phyloP scores from a whole-genome alignment of 2,888 invertebrate species.

The Sycophila texana region DNA sequence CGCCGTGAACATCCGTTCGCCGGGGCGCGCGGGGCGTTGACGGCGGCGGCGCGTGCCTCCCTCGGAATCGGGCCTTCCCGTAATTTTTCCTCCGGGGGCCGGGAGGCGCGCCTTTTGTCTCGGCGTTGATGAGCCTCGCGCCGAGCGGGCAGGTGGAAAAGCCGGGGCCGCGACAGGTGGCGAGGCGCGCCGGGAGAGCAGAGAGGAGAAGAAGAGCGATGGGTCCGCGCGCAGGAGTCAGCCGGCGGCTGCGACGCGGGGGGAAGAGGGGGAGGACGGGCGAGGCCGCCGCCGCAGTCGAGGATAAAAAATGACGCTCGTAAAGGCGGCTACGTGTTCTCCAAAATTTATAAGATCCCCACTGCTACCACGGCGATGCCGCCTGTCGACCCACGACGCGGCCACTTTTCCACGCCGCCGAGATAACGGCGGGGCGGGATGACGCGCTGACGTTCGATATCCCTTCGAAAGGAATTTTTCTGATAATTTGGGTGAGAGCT shows the following conservation, averaged over 20 bases:
- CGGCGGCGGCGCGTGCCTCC: slow-evolving; percentile 20
- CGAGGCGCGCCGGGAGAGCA: slow-evolving; percentile 39
- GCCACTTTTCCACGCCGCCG: slow-evolving; percentile 23
- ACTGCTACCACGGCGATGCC: not conserved
- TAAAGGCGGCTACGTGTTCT: slow-evolving; percentile 52
- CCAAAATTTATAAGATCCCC: slow-evolving; percentile 54
- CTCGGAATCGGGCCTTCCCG: slow-evolving; percentile 18
- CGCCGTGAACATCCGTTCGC: not conserved
- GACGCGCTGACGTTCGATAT: not conserved
- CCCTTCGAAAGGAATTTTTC: not conserved
- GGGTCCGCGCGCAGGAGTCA: not conserved
- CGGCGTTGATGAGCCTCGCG: slow-evolving; percentile 24
- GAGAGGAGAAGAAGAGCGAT: slow-evolving; percentile 41
- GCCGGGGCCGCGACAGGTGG: slow-evolving; percentile 62
- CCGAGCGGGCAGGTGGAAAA: slow-evolving; percentile 56
- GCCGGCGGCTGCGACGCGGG: not conserved
- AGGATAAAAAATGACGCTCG: slow-evolving; percentile 52
- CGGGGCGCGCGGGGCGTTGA: not conserved
- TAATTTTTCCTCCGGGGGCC: not conserved
- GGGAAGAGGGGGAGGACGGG: not conserved
- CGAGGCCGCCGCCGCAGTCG: not conserved
- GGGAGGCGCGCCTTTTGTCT: not conserved
- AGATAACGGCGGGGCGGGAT: too few species aligned
- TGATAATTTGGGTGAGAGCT: too few species aligned
- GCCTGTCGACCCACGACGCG: not conserved